phyloP scores from a whole-genome alignment of 2,797 vertebrate genomes.

The Knipowitschia caucasica region DNA sequence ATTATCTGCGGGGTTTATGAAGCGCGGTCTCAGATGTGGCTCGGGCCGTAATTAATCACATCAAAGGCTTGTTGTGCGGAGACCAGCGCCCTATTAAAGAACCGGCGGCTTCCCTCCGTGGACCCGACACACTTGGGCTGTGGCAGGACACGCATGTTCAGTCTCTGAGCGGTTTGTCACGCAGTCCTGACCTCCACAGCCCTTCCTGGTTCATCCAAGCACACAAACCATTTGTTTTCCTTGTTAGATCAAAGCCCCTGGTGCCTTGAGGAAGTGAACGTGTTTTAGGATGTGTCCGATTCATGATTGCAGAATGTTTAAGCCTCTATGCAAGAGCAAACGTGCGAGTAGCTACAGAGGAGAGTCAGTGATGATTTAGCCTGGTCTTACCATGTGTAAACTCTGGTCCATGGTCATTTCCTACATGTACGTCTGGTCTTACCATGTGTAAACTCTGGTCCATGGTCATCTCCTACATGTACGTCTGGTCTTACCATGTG shows the following conservation, averaged over 20 bases:
- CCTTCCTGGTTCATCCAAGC: constrained; percentile 32
- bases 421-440: no score
- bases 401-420: no score
- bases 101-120: constrained; percentile 42
- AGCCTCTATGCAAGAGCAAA: no score
- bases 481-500: no score
- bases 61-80: constrained; percentile 59
- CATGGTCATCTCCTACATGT: no score
- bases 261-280: background rate
- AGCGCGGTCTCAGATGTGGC: constrained; percentile 6
- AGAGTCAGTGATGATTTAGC: no score
- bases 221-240: constrained; percentile 26
- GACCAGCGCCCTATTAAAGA: constrained; percentile 65
- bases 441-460: no score
- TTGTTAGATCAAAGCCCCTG: constrained; percentile 2
- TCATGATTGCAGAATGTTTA: no score
- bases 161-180: background rate
- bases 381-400: no score
- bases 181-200: constrained; percentile 30
- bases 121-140: constrained; percentile 12
- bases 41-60: constrained; percentile 59
- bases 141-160: constrained; percentile 1
- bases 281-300: no score
- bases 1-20: constrained; percentile 17
- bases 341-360: no score